Evolutionary conservation across 2,797 vertebrate genomes (phyloP).

Genomic region (Mormyrops attenuatus): DNA sequence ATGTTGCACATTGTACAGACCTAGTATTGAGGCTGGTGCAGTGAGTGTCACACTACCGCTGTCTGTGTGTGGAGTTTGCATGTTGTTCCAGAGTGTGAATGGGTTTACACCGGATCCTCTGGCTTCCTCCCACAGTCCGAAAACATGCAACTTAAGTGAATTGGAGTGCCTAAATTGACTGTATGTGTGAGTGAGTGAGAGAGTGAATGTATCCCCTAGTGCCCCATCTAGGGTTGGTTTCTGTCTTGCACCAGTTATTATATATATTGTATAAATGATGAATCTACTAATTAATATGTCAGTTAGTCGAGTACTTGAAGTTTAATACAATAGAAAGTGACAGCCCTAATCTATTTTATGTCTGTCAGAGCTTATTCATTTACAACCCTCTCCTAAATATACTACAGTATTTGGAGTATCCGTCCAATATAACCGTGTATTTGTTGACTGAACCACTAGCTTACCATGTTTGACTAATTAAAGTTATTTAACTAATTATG

Average conservation of each 20-base stretch:
- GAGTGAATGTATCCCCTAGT: neutral
- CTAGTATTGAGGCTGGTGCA: neutral
- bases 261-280: neutral
- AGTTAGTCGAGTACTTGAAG: neutral
- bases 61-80: neutral
- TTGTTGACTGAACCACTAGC: neutral
- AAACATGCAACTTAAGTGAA: neutral
- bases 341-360: neutral
- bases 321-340: neutral
- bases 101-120: neutral
- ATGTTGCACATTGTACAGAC: neutral
- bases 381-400: neutral
- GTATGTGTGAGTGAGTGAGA: neutral
- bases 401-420: neutral
- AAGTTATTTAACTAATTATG: too few relatives aligned
- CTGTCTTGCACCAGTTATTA: neutral
- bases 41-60: neutral
- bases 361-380: neutral
- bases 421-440: neutral
- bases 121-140: neutral
- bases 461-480: neutral
- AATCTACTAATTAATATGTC: too few relatives aligned
- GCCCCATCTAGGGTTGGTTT: neutral
- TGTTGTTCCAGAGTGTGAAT: neutral
- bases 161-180: neutral